Conservation (phyloP, 2,888 invertebrate species). For the Cantharis flavilabris region DNA sequence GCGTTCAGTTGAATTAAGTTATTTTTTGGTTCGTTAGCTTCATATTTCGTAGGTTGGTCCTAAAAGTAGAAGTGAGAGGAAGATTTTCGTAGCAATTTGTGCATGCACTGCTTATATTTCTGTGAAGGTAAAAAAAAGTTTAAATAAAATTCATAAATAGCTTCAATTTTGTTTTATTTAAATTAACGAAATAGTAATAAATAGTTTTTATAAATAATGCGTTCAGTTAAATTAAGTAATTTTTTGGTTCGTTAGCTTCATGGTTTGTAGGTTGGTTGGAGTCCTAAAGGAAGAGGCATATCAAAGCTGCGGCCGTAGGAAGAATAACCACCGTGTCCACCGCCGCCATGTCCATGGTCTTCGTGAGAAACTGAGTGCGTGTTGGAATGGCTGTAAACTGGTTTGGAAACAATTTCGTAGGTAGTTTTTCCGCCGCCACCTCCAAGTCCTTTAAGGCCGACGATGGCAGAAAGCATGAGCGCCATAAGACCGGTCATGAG, state of each 20-base stretch:
- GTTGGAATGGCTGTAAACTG: slow-evolving; percentile 73
- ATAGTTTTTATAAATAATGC: slow-evolving; percentile 22
- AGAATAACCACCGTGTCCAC: slow-evolving; percentile 55
- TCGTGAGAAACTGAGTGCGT: slow-evolving; percentile 71
- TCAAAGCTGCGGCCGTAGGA: slow-evolving; percentile 62
- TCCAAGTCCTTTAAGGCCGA: slow-evolving; percentile 74
- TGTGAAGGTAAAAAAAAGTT: too few species aligned
- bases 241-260: slow-evolving; percentile 40
- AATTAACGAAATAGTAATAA: slow-evolving; percentile 21
- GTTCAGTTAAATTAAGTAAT: slow-evolving; percentile 30
- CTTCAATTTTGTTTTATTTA: slow-evolving; percentile 16
- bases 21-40: slow-evolving; percentile 25
- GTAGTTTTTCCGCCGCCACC: slow-evolving; percentile 74
- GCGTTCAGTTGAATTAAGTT: slow-evolving; percentile 31
- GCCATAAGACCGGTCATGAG: slow-evolving; percentile 83
- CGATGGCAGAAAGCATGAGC: slow-evolving; percentile 74
- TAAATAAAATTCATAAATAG: too few species aligned
- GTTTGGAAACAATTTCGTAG: slow-evolving; percentile 84
- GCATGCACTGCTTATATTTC: too few species aligned
- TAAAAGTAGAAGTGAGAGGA: too few species aligned
- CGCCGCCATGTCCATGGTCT: slow-evolving; percentile 58
- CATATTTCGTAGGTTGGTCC: slow-evolving; percentile 66
- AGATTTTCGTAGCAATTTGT: too few species aligned
- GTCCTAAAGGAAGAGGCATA: slow-evolving; percentile 51
- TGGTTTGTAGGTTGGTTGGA: slow-evolving; percentile 66